Base-by-base conservation (phyloP, 2,113 vertebrate genomes). In the Noctilio leporinus region DNA sequence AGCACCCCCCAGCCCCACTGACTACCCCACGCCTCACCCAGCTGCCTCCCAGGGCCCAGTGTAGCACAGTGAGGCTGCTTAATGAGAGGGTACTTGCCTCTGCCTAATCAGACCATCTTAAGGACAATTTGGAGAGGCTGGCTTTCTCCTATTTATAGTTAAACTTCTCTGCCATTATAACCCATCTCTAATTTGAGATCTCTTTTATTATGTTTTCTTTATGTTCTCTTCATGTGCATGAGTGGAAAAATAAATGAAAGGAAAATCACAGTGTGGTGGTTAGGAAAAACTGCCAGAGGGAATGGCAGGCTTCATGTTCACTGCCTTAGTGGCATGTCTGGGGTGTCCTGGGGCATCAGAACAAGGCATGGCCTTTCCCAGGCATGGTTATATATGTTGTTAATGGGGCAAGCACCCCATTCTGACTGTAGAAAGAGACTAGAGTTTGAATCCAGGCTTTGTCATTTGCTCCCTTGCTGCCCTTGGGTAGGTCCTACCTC, bases 121-220 rank as follows among this genome's bases (percentile, higher is more conserved):
- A 38, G 77, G 64, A 76, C 87, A 93, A 94, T 84, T 80, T 91
- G 88, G 87, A 96, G 75, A 95, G 95, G 91, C 57, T 70, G 86
- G 55, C 4, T 91, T 95, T 97, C 67, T 96, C 91, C 84, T 97
- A 93, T 97, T 96, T 97, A 57, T 94, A 97, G 97, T 92, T 45
- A 95, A 90, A 75, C 94, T 89, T 97, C 91, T 96, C 94, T 92
- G 82, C 81, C 62, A 87, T 92, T 88, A 82, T 35, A 62, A 65
- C 49, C 83, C 64, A 64, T 93, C 97, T 98, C 96, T 98, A 98
- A 98, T 98, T 98, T 95, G 59, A 70, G 95, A 94, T 93, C 88
- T 77, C 97, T 96, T 96, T 97, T 97, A 96, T 97, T 94, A 97
- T 96, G 96, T 76, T 92, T 95, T 97, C 93, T 95, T 97, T 98